A percentile compares a stretch with the other conserved stretches of the same genome.
These are phyloP conservation scores for Microtus montanus DNA, from an alignment of 2,113 vertebrate species.

Conservation along the genomic window DNA sequence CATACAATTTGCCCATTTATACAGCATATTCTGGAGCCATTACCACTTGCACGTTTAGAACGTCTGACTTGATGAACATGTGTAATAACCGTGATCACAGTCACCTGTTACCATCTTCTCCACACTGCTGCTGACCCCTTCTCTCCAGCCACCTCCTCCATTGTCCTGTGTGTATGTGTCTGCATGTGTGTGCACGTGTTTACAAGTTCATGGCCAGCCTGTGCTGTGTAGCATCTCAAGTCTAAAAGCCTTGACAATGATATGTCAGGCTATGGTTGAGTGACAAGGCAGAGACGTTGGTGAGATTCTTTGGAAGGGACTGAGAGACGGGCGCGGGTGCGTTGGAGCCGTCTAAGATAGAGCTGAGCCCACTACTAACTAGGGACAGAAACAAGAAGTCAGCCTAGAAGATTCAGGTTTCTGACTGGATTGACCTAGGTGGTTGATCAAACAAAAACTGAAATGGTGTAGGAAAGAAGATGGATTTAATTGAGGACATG, in stretches of 20 bases:
- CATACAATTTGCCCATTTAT: not conserved
- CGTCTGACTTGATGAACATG: not conserved
- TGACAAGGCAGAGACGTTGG: not conserved
- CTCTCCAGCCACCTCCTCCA: not conserved
- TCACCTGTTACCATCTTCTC: not conserved
- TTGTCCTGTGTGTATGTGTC: not conserved
- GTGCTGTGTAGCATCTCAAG: not conserved
- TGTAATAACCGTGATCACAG: not conserved
- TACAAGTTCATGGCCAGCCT: not conserved
- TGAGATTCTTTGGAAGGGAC: not conserved
- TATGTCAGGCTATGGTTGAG: not conserved
- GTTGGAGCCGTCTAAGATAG: not conserved
- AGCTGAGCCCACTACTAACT: not conserved
- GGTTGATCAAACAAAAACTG: slow-evolving; percentile 11
- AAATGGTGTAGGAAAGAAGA: slow-evolving; percentile 28
- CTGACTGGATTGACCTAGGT: not conserved
- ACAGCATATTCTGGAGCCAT: not conserved
- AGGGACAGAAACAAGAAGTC: not conserved
- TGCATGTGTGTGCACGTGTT: not conserved
- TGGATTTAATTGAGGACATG: slow-evolving; percentile 37
- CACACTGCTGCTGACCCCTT: not conserved
- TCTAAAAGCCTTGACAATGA: not conserved
- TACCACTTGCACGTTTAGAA: not conserved
- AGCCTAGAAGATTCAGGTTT: slow-evolving; percentile 10
- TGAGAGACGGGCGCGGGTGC: not conserved